These are phyloP conservation scores for Drosophila pachea DNA, from an alignment of 1,140 invertebrate species.

Conservation along the genomic window DNA sequence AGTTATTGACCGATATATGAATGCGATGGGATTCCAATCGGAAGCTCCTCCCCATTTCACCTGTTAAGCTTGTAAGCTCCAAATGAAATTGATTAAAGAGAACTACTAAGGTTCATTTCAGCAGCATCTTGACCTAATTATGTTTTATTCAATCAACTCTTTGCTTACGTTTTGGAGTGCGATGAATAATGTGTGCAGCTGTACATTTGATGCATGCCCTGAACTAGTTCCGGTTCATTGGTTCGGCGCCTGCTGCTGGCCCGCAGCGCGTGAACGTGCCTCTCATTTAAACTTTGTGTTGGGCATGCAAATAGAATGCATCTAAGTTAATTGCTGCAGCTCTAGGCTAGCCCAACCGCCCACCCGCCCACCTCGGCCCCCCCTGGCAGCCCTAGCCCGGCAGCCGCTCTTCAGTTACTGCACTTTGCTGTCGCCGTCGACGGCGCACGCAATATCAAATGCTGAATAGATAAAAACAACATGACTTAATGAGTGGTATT, in stretches of 20 bases:
- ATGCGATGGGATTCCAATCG: not conserved
- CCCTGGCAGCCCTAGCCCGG: too few relatives aligned
- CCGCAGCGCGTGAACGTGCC: not conserved
- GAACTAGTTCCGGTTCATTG: conserved; percentile 9
- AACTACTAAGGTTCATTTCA: too few relatives aligned
- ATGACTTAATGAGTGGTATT: conserved; percentile 77
- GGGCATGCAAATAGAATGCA: conserved; percentile 1
- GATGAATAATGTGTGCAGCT: not conserved
- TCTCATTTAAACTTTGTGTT: not conserved
- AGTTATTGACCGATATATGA: not conserved
- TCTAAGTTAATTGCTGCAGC: conserved; percentile 6
- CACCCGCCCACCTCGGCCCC: not conserved
- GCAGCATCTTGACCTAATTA: not conserved
- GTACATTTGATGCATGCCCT: not conserved
- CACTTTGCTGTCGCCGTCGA: conserved; percentile 13
- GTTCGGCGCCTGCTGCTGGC: not conserved
- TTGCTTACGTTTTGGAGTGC: not conserved
- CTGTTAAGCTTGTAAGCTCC: not conserved
- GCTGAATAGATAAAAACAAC: conserved; percentile 75
- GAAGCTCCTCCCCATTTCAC: too few relatives aligned
- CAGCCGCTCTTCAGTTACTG: not conserved
- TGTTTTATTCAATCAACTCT: not conserved
- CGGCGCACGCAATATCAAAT: conserved; percentile 58
- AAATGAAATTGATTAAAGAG: too few relatives aligned
- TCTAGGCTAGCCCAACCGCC: not conserved